phyloP scores from a whole-genome alignment of 2,113 vertebrate species.

The Eulemur macaco region DNA sequence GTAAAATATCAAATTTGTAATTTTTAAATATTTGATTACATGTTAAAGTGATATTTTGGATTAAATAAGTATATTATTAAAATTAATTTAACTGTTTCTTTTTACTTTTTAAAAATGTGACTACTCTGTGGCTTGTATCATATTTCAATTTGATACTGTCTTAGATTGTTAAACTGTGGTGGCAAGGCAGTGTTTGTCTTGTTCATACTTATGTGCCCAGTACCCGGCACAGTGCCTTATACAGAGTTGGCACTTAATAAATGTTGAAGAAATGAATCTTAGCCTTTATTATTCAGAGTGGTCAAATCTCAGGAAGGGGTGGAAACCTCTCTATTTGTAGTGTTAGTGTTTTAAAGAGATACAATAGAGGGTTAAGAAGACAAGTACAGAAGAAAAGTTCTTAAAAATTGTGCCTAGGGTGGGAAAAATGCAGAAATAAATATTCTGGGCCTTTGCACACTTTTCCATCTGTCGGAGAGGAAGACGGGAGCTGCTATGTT shows the following conservation, averaged over 20 bases:
- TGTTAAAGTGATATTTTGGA: neutral
- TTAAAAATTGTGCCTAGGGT: neutral
- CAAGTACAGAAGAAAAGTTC: neutral
- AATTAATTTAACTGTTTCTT: neutral
- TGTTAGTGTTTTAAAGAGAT: neutral
- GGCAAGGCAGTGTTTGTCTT: neutral
- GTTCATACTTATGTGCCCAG: neutral
- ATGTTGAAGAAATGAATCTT: slow-evolving; percentile 8
- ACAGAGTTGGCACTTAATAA: neutral
- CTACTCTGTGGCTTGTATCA: neutral
- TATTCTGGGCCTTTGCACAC: neutral
- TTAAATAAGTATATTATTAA: slow-evolving; percentile 41
- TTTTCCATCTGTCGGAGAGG: neutral
- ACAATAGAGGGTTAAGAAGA: neutral
- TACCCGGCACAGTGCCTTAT: neutral
- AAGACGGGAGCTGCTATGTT: neutral
- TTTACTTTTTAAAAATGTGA: slow-evolving; percentile 32
- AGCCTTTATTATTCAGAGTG: neutral
- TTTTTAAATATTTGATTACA: neutral
- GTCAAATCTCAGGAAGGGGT: slow-evolving; percentile 25
- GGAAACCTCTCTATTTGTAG: neutral
- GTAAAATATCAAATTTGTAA: neutral
- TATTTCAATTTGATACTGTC: neutral
- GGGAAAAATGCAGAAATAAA: neutral
- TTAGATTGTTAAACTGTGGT: neutral